Evolutionary conservation across 1,140 invertebrate genomes (phyloP).

Genomic region (Danaus plexippus): DNA sequence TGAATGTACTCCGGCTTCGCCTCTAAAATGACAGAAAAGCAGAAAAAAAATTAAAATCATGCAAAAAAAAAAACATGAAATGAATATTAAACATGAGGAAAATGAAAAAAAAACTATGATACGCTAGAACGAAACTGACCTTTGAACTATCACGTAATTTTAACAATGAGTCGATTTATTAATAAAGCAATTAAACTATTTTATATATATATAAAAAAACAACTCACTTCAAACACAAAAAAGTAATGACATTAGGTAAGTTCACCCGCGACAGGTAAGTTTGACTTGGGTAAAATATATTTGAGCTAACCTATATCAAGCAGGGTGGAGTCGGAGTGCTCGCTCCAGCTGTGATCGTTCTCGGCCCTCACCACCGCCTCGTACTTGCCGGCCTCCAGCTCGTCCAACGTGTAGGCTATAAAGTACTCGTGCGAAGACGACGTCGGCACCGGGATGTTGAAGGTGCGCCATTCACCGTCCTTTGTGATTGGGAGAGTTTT

Average conservation of each 20-base stretch:
- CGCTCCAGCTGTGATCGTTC: conserved; percentile 47
- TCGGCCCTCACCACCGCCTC: conserved; percentile 38
- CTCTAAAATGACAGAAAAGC: conserved; percentile 40
- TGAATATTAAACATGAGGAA: conserved; percentile 7
- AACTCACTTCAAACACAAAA: no score
- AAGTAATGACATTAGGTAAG: no score
- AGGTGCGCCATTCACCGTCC: conserved; percentile 29
- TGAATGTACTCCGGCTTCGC: conserved; percentile 40
- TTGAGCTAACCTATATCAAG: conserved; percentile 42
- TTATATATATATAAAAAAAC: conserved; percentile 14
- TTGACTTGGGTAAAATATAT: background rate
- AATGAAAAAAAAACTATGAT: conserved; percentile 4
- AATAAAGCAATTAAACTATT: conserved; percentile 1
- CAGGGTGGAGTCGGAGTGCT: conserved; percentile 23
- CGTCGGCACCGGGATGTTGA: conserved; percentile 33
- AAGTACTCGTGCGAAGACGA: conserved; percentile 30
- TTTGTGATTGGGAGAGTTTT: background rate
- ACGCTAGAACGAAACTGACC: background rate
- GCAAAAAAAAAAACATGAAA: conserved; percentile 13
- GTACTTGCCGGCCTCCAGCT: conserved; percentile 35
- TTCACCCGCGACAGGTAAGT: no score
- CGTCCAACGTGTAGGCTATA: conserved; percentile 27
- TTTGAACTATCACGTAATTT: no score
- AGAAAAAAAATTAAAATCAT: conserved; percentile 28
- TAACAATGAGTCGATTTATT: conserved; percentile 7